phyloP scores from a whole-genome alignment of 2,888 invertebrate species.

The Adela reaumurella region DNA sequence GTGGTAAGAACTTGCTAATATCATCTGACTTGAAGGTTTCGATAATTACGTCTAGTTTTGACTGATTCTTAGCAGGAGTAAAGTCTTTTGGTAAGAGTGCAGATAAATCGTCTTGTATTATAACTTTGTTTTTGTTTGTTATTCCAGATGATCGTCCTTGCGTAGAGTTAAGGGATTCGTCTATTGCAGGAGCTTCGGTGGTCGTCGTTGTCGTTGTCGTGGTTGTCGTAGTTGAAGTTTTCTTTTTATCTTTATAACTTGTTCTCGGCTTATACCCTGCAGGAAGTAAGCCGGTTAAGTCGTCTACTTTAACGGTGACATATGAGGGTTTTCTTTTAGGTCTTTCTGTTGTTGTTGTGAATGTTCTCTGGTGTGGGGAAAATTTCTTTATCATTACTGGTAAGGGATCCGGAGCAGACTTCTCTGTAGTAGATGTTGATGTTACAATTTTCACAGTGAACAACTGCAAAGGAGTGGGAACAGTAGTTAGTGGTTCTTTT shows the following conservation, averaged over 20 bases:
- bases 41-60: constrained; percentile 21
- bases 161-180: constrained; percentile 30
- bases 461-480: constrained; percentile 32
- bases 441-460: constrained; percentile 52
- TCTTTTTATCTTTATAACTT: constrained; percentile 52
- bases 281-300: constrained; percentile 59
- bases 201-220: constrained; percentile 23
- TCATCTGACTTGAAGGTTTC: constrained; percentile 41
- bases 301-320: constrained; percentile 54
- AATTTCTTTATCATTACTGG: constrained; percentile 66
- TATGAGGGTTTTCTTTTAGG: constrained; percentile 40
- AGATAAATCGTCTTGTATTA: constrained; percentile 49
- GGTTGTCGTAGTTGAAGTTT: constrained; percentile 42
- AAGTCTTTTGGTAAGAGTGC: constrained; percentile 54
- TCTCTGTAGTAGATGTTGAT: constrained; percentile 44
- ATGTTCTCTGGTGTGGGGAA: constrained; percentile 42
- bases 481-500: constrained; percentile 23
- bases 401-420: constrained; percentile 53
- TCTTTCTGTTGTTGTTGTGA: constrained; percentile 18
- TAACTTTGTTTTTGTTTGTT: constrained; percentile 57
- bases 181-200: constrained; percentile 13
- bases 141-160: constrained; percentile 51
- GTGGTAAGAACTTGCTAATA: constrained; percentile 60
- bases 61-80: constrained; percentile 35
- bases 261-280: constrained; percentile 58